phyloP scores from a whole-genome alignment of 2,113 vertebrate species.

The Trogon melanurus region DNA sequence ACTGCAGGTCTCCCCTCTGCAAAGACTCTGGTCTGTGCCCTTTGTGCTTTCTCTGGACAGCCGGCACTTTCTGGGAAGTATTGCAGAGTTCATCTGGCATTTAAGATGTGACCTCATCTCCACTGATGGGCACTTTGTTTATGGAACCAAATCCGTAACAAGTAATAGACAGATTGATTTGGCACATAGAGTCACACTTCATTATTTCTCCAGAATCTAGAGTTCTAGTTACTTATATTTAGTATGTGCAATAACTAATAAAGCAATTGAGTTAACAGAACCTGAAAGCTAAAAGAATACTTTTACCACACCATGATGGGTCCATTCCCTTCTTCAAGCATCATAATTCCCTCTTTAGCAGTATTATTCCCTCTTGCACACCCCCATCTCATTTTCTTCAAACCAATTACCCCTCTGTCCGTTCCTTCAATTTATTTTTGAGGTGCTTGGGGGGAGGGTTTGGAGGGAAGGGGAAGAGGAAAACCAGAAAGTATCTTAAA shows the following conservation, averaged over 20 bases:
- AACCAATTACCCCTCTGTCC: not conserved
- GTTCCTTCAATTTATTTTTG: not conserved
- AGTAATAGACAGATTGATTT: not conserved
- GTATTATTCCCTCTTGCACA: not conserved
- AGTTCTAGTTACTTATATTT: not conserved
- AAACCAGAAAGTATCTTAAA: not conserved
- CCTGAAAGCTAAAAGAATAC: not conserved
- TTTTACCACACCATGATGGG: rapidly evolving
- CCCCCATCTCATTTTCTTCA: not conserved
- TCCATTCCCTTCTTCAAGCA: not conserved
- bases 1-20: not conserved
- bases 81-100: not conserved
- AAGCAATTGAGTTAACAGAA: not conserved
- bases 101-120: conserved; percentile 26
- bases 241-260: not conserved
- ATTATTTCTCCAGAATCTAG: not conserved
- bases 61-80: no score
- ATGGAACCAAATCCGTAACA: not conserved
- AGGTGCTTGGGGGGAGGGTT: not conserved
- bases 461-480: no score
- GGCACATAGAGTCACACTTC: not conserved
- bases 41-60: not conserved
- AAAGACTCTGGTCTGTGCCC: not conserved
- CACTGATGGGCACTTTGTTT: not conserved
- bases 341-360: not conserved